These are phyloP conservation scores for Jaculus jaculus DNA, from an alignment of 2,113 vertebrate genomes.

Conservation along the genomic window DNA sequence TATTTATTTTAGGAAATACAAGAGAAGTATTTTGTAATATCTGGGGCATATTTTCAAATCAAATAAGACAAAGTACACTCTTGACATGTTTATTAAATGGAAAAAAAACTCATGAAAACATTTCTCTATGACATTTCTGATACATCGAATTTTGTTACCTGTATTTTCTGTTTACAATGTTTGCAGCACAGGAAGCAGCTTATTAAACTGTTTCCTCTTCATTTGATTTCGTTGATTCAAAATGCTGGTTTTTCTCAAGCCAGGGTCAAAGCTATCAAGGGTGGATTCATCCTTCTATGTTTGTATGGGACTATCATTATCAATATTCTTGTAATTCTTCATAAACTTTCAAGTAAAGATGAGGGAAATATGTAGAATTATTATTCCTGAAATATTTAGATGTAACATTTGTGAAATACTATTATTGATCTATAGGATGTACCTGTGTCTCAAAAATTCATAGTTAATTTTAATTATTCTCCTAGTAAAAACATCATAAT, in stretches of 20 bases:
- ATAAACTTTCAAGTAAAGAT: neutral
- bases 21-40: neutral
- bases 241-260: neutral
- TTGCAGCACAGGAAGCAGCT: neutral
- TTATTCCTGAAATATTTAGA: no score
- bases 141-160: neutral
- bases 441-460: conserved; percentile 17
- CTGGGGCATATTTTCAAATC: neutral
- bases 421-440: neutral
- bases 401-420: neutral
- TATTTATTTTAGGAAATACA: conserved; percentile 8
- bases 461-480: conserved; percentile 19
- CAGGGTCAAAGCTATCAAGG: neutral
- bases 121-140: neutral
- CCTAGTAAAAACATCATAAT: no score
- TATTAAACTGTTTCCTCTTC: neutral
- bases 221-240: neutral
- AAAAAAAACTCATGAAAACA: neutral
- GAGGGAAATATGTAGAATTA: neutral
- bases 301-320: neutral
- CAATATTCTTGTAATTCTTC: neutral
- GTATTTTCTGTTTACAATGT: neutral
- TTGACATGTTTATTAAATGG: neutral
- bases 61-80: neutral
- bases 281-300: neutral